These are phyloP conservation scores for Microplitis deprimator DNA, from an alignment of 2,888 invertebrate genomes.

Conservation along the genomic window DNA sequence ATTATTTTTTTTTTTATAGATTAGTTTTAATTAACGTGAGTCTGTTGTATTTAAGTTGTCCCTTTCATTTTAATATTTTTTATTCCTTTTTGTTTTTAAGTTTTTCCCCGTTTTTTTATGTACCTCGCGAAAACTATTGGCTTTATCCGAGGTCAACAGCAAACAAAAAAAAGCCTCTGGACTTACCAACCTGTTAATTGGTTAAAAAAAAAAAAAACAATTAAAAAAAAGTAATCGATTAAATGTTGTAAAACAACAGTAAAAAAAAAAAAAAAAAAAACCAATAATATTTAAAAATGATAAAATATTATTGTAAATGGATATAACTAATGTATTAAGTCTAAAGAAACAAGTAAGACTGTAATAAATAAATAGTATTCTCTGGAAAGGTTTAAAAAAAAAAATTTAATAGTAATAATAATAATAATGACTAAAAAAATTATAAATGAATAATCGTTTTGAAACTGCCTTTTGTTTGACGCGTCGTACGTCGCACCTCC, in stretches of 20 bases:
- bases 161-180: not conserved
- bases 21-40: not conserved
- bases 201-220: not conserved
- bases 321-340: slow-evolving; percentile 18
- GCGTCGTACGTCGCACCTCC: slow-evolving; percentile 11
- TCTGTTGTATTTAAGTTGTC: not conserved
- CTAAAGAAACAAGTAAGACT: slow-evolving; percentile 37
- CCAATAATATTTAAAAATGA: not conserved
- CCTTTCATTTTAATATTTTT: not conserved
- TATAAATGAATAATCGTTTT: slow-evolving; percentile 20
- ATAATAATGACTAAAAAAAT: slow-evolving; percentile 10
- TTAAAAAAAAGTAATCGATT: slow-evolving; percentile 32
- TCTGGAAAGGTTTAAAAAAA: not conserved
- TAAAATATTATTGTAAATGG: slow-evolving; percentile 7
- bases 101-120: not conserved
- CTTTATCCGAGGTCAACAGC: not conserved
- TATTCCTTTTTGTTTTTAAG: not conserved
- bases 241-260: slow-evolving; percentile 32
- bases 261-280: not conserved
- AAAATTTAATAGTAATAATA: slow-evolving; percentile 1
- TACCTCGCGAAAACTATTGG: not conserved
- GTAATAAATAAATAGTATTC: slow-evolving; percentile 40
- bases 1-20: not conserved
- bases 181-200: not conserved
- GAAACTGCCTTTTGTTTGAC: slow-evolving; percentile 19